These are phyloP conservation scores for Tenthredo amoena DNA, from an alignment of 2,888 invertebrate species.

Conservation along the genomic window DNA sequence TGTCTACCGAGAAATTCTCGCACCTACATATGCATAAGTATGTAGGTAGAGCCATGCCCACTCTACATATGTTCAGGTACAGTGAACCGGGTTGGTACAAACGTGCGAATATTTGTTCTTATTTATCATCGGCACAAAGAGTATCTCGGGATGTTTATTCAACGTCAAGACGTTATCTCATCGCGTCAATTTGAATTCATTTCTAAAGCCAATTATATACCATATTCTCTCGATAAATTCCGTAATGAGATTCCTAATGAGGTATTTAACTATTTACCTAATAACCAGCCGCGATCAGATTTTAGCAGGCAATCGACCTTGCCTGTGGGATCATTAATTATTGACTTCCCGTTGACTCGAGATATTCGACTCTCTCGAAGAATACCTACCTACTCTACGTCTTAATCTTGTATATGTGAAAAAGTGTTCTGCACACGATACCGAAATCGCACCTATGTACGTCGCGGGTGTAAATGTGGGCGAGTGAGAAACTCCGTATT, in stretches of 20 bases:
- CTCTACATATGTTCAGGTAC: neutral
- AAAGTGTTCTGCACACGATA: neutral
- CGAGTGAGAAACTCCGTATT: neutral
- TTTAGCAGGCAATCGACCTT: neutral
- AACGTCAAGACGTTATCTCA: conserved; percentile 29
- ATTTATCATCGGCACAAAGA: conserved; percentile 27
- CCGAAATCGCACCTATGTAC: neutral
- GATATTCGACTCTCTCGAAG: conserved; percentile 1
- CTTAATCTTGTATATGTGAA: conserved; percentile 2
- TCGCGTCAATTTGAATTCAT: neutral
- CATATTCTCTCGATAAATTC: conserved; percentile 2
- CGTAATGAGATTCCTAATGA: neutral
- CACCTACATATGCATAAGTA: neutral
- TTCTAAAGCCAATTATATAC: neutral
- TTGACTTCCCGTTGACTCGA: neutral
- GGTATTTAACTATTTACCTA: neutral
- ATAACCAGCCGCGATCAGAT: neutral
- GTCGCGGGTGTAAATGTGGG: neutral
- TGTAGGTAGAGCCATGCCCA: neutral
- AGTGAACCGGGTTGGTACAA: neutral
- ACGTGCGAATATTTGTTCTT: conserved; percentile 26
- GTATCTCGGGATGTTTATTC: conserved; percentile 32
- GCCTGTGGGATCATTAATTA: conserved; percentile 17
- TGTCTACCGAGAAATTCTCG: conserved; percentile 28
- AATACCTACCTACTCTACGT: neutral